These are phyloP conservation scores for Napeogenes sylphis DNA, from an alignment of 2,888 invertebrate genomes.

Conservation along the genomic window DNA sequence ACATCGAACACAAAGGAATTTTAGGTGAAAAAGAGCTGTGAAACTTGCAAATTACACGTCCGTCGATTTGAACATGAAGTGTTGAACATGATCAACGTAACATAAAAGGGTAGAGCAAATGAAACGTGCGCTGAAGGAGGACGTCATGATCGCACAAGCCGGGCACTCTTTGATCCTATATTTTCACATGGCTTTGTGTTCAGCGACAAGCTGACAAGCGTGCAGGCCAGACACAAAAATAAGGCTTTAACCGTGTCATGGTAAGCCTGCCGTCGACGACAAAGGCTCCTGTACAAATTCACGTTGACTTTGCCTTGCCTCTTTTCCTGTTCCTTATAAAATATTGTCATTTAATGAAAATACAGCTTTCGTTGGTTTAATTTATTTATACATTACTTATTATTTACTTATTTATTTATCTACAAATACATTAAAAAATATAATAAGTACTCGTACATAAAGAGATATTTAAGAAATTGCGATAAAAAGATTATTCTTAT, in stretches of 20 bases:
- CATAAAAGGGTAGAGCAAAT: conserved; percentile 13
- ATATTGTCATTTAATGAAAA: conserved; percentile 3
- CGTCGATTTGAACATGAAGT: conserved; percentile 18
- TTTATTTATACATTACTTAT: neutral
- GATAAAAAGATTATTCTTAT: neutral
- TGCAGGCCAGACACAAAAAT: conserved; percentile 75
- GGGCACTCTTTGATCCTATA: conserved; percentile 74
- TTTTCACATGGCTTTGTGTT: conserved; percentile 74
- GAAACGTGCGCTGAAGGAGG: conserved; percentile 26
- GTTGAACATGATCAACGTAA: conserved; percentile 16
- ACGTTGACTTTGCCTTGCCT: conserved; percentile 64
- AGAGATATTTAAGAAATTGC: neutral
- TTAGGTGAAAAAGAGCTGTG: conserved; percentile 5
- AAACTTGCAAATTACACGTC: conserved; percentile 15
- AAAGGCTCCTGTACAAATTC: conserved; percentile 75
- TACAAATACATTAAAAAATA: neutral
- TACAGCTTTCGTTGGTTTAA: neutral
- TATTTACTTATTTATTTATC: neutral
- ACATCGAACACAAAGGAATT: neutral
- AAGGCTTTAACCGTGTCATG: conserved; percentile 76
- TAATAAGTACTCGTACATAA: neutral
- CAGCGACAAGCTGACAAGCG: conserved; percentile 73
- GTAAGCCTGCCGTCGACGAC: conserved; percentile 76
- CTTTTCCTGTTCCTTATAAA: conserved; percentile 33
- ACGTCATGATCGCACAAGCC: conserved; percentile 50